Base-by-base conservation (phyloP, 1,140 invertebrate species). In the Eulimnadia texana region DNA sequence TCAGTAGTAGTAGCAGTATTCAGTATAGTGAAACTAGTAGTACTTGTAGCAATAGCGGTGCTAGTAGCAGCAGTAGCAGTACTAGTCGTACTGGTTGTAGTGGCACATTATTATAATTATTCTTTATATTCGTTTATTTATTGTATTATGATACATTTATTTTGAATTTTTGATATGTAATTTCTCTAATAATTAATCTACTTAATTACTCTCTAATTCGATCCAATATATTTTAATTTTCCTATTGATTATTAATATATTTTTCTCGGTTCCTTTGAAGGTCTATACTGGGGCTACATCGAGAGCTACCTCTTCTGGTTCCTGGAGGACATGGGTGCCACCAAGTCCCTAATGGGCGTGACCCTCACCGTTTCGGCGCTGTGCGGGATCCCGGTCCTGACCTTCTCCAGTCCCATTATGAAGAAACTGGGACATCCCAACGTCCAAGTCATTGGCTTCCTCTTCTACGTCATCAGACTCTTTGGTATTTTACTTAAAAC, bases 281-380 rank as follows among this genome's bases (percentile, higher is more conserved):
- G 87, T 9, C 83, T 80, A 0, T 82, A 82, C 11, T 90, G 85
- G 85, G 88, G 88, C 6, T 89, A 86, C 70, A 82, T 90, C 49
- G 88, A 90, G 71, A 88, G 82, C 61, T 93, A 90, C 72, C 74
- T 92, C 2, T 92, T 91, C 72, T 90, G 86, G 87, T 78, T 89
- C 61, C 77, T 92, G 9, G 80, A 88, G 72, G 86, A 88, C 68
- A 73, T 90, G 58, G 86, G 86, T 16, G 84, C 81, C 9, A 83
- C 83, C 1, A 81, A 85, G 63, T 84, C 83, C 9, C 73, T 92
- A 24, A 88, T 92, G 81, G 89, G 89, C 19, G 80, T 92, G 56
- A 90, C 87, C 0, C 81, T 91, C 63, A 85, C 86, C 0, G 82
- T 89, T 24, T 85, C 84, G 11, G 85, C 85, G 24, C 73, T 88